These are phyloP conservation scores for Spodoptera litura DNA, from an alignment of 1,140 invertebrate species.

Conservation along the genomic window DNA sequence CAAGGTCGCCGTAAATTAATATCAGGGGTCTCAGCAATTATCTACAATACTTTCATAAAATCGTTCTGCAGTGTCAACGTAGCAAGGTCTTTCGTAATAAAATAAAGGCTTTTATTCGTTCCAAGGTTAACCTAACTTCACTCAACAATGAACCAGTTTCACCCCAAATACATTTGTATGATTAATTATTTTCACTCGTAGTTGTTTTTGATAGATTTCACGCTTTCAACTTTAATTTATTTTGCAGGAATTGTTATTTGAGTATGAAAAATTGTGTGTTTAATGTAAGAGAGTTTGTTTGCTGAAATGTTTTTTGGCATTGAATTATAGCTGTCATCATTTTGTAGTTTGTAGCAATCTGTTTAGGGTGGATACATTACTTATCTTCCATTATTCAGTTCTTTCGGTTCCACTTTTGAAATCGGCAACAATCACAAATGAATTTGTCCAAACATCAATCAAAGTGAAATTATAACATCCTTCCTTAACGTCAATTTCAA, in stretches of 20 bases:
- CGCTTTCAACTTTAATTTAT: conserved; percentile 23
- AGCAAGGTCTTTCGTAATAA: conserved; percentile 15
- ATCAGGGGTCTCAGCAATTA: background rate
- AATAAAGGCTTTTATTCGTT: conserved; percentile 22
- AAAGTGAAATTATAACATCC: background rate
- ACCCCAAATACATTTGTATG: conserved; percentile 27
- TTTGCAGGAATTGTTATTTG: conserved; percentile 5
- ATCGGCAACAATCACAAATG: too few species aligned
- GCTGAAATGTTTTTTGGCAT: background rate
- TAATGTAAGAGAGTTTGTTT: background rate
- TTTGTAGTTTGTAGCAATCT: too few species aligned
- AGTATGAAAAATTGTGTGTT: background rate
- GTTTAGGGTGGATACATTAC: too few species aligned
- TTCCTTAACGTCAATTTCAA: background rate
- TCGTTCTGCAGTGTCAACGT: conserved; percentile 13
- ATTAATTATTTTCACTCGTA: conserved; percentile 23
- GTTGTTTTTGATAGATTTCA: conserved; percentile 32
- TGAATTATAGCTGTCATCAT: background rate
- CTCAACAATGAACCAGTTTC: conserved; percentile 7
- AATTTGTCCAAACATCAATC: too few species aligned
- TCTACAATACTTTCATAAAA: background rate
- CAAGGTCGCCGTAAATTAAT: conserved; percentile 17
- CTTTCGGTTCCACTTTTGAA: too few species aligned
- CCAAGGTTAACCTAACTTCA: conserved; percentile 17
- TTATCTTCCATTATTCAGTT: too few species aligned